Evolutionary conservation across 2,113 vertebrate species (phyloP).

Genomic region (Cephalophus harveyi): DNA sequence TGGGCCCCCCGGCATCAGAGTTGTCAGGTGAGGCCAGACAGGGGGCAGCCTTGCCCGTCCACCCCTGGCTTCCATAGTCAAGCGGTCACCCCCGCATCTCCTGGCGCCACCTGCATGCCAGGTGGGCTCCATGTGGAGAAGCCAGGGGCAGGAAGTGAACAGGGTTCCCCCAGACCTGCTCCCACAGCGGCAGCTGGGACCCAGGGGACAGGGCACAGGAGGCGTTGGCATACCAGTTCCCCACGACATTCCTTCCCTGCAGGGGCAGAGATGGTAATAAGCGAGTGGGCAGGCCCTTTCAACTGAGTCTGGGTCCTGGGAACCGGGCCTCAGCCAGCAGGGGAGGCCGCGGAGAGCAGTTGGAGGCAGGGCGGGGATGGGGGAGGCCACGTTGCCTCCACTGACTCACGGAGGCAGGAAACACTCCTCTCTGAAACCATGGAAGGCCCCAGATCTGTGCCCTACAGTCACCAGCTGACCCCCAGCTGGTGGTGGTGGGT

Average conservation of each 20-base stretch:
- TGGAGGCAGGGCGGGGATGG: not conserved
- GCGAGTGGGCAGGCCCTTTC: not conserved
- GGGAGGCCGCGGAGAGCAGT: not conserved
- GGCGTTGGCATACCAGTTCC: rapidly evolving
- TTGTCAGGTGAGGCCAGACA: not conserved
- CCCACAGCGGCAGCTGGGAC: not conserved
- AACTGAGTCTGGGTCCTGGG: not conserved
- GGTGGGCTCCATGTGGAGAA: not conserved
- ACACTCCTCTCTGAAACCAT: not conserved
- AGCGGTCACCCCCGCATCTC: rapidly evolving
- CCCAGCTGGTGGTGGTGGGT: not conserved
- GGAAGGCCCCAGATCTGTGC: not conserved
- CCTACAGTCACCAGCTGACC: not conserved
- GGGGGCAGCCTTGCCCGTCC: not conserved
- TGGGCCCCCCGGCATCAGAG: not conserved
- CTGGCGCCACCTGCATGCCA: rapidly evolving
- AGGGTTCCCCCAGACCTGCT: too few relatives aligned
- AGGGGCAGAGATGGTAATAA: not conserved
- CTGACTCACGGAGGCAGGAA: not conserved
- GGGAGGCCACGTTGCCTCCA: not conserved
- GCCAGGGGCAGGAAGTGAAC: not conserved
- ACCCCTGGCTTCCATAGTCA: rapidly evolving
- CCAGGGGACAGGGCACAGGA: too few relatives aligned
- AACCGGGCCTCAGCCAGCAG: not conserved
- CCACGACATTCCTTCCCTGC: too few relatives aligned